Percentiles rank a stretch among this genome's conserved stretches.
Evolutionary conservation across 1,140 invertebrate species (phyloP).

Genomic region (Drosophila kanapiae): DNA sequence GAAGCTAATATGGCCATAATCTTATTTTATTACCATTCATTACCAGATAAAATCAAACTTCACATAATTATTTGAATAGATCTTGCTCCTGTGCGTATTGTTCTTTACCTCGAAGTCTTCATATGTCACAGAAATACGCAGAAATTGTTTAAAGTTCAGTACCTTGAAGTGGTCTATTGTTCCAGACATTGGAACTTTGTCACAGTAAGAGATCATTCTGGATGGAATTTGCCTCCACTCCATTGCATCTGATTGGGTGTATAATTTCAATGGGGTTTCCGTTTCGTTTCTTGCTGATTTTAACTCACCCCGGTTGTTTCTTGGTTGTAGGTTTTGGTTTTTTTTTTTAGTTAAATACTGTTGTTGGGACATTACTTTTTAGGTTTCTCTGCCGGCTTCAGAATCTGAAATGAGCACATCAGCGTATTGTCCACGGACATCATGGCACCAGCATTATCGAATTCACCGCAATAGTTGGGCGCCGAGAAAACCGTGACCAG

Average conservation of each 20-base stretch:
- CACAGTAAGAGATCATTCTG: too few relatives aligned
- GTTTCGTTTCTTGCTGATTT: neutral
- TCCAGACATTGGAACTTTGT: neutral
- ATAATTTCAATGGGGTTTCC: neutral
- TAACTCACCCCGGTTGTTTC: neutral
- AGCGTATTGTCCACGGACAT: constrained; percentile 10
- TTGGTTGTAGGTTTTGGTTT: neutral
- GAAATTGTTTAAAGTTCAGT: neutral
- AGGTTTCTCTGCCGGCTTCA: neutral
- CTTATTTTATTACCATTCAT: too few relatives aligned
- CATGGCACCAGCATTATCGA: constrained; percentile 13
- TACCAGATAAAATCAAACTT: neutral
- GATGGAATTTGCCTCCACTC: too few relatives aligned
- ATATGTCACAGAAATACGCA: constrained; percentile 10
- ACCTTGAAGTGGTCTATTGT: neutral
- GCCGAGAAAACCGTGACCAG: constrained; percentile 11
- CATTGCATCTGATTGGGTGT: too few relatives aligned
- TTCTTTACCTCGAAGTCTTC: neutral
- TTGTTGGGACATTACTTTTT: neutral
- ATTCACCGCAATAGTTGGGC: constrained; percentile 7
- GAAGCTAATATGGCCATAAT: too few relatives aligned
- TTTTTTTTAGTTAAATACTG: neutral
- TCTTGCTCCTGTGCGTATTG: too few relatives aligned
- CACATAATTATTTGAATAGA: neutral
- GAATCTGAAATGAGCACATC: constrained; percentile 13